Conservation (phyloP, 2,113 vertebrate genomes). For the Antechinus flavipes region DNA sequence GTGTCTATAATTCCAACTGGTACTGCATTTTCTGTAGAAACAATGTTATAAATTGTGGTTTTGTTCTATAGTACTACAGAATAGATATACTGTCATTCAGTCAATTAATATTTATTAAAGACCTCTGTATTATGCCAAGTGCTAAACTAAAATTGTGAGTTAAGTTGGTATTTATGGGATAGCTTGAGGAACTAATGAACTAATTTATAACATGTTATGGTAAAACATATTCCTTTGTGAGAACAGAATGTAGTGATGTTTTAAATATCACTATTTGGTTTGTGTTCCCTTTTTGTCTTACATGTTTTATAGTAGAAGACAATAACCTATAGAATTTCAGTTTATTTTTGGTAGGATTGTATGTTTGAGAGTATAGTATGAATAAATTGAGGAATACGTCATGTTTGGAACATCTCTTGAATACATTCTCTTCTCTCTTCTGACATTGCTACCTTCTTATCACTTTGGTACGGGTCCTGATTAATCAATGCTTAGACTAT, state of each 20-base stretch:
- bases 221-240: not conserved
- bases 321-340: not conserved
- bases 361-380: not conserved
- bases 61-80: not conserved
- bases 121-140: not conserved
- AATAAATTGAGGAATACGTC: not conserved
- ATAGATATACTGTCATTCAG: not conserved
- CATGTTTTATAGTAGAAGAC: not conserved
- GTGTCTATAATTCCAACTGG: not conserved
- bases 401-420: not conserved
- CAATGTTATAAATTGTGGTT: conserved; percentile 39
- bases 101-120: not conserved
- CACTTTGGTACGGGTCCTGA: not conserved
- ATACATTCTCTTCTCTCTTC: not conserved
- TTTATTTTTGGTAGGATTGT: not conserved
- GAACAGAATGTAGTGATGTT: not conserved
- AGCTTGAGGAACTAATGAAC: conserved; percentile 23
- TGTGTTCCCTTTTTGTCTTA: not conserved
- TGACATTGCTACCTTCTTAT: not conserved
- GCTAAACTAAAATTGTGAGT: not conserved
- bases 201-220: not conserved
- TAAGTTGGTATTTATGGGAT: conserved; percentile 8
- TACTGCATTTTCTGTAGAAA: not conserved
- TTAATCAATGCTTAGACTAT: not conserved
- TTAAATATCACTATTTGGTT: not conserved